A percentile compares a stretch with the other conserved stretches of the same genome.
Conservation (phyloP, 2,888 invertebrate genomes). For the Dysmachus trigonus region DNA sequence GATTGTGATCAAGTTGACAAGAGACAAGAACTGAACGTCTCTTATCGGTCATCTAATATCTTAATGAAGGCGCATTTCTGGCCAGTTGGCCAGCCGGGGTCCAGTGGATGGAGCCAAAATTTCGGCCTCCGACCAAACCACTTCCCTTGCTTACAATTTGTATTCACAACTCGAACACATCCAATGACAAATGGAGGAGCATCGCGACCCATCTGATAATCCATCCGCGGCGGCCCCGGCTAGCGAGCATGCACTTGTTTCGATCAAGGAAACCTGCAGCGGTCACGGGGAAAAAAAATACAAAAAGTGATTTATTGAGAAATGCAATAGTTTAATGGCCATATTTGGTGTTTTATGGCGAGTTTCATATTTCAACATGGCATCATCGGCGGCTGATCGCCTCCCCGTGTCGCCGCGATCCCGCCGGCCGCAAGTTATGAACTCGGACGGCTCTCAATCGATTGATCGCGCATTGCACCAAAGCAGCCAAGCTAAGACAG, state of each 20-base stretch:
- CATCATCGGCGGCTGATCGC: slow-evolving; percentile 30
- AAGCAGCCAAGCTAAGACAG: not conserved
- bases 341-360: slow-evolving; percentile 49
- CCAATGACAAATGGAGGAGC: slow-evolving; percentile 40
- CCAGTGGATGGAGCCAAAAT: not conserved
- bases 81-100: not conserved
- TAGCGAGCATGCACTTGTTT: slow-evolving; percentile 34
- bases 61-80: slow-evolving; percentile 22
- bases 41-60: slow-evolving; percentile 33
- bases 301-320: slow-evolving; percentile 48
- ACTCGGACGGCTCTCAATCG: slow-evolving; percentile 19
- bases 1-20: slow-evolving; percentile 20
- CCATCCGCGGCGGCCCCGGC: slow-evolving; percentile 9
- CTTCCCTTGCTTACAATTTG: slow-evolving; percentile 35
- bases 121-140: slow-evolving; percentile 1
- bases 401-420: not conserved
- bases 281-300: slow-evolving; percentile 1
- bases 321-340: slow-evolving; percentile 50
- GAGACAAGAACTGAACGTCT: not conserved
- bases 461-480: slow-evolving; percentile 14
- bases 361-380: slow-evolving; percentile 47
- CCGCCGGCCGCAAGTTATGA: slow-evolving; percentile 23
- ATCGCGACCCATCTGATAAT: slow-evolving; percentile 26
- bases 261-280: slow-evolving; percentile 34
- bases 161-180: slow-evolving; percentile 41